These are phyloP conservation scores for Cydia fagiglandana DNA, from an alignment of 1,140 invertebrate genomes.

Conservation along the genomic window DNA sequence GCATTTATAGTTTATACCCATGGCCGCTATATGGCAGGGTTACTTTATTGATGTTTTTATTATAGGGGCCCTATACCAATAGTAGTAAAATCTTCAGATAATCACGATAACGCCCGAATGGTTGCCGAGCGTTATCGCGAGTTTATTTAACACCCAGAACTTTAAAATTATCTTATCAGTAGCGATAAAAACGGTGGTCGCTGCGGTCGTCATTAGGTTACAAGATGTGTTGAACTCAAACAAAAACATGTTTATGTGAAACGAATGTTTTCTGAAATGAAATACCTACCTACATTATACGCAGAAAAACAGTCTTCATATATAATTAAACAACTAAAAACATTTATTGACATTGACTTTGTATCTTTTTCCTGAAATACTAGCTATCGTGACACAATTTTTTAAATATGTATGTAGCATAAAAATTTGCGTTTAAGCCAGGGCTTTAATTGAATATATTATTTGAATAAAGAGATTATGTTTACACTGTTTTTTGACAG, in stretches of 20 bases:
- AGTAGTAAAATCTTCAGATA: conserved; percentile 15
- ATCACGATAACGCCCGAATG: neutral
- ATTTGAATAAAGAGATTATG: no score
- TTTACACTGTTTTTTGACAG: no score
- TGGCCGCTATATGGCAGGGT: neutral
- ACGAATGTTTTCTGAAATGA: neutral
- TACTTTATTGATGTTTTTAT: neutral
- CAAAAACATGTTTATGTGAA: conserved; percentile 6
- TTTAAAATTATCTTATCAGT: conserved; percentile 20
- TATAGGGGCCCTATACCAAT: neutral
- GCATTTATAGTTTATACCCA: no score
- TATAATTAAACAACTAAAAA: neutral
- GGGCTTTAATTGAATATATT: neutral
- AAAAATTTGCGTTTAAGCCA: neutral
- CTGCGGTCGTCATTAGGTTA: conserved; percentile 13
- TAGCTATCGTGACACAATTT: neutral
- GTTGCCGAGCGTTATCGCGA: neutral
- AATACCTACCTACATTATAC: neutral
- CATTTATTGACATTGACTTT: neutral
- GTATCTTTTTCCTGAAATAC: neutral
- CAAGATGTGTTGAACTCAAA: neutral
- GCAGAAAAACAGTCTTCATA: neutral
- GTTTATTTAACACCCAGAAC: conserved; percentile 19
- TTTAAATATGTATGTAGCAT: neutral
- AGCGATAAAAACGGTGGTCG: neutral